phyloP scores from a whole-genome alignment of 2,797 vertebrate genomes.

The Eulemur mongoz region DNA sequence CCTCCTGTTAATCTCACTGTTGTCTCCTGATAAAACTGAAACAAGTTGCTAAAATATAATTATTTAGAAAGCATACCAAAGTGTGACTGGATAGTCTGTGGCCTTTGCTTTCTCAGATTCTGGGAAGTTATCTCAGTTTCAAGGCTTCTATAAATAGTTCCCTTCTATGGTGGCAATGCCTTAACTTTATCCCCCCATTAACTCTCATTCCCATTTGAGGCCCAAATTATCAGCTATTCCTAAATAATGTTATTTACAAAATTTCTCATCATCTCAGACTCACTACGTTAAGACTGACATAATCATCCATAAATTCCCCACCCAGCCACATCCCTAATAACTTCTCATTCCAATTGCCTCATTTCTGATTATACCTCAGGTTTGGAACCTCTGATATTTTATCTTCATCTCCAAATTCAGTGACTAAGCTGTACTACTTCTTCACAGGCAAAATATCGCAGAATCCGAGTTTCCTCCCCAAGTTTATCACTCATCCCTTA shows the following conservation, averaged over 20 bases:
- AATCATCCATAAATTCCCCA: not conserved
- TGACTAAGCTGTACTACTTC: not conserved
- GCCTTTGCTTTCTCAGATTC: not conserved
- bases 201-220: not conserved
- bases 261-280: constrained; percentile 8
- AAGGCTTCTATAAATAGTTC: not conserved
- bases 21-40: not conserved
- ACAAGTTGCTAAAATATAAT: constrained; percentile 16
- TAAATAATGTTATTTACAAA: not conserved
- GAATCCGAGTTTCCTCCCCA: not conserved
- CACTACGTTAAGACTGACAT: not conserved
- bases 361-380: not conserved
- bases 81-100: not conserved
- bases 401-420: not conserved
- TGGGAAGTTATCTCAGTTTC: constrained; percentile 8
- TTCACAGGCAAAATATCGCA: not conserved
- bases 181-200: not conserved
- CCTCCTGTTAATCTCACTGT: not conserved
- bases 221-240: not conserved
- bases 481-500: not conserved
- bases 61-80: not conserved
- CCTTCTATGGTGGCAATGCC: not conserved
- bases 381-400: not conserved
- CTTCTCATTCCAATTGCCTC: not conserved
- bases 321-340: not conserved